These are phyloP conservation scores for Protonemura montana DNA, from an alignment of 2,888 invertebrate species.

Conservation along the genomic window DNA sequence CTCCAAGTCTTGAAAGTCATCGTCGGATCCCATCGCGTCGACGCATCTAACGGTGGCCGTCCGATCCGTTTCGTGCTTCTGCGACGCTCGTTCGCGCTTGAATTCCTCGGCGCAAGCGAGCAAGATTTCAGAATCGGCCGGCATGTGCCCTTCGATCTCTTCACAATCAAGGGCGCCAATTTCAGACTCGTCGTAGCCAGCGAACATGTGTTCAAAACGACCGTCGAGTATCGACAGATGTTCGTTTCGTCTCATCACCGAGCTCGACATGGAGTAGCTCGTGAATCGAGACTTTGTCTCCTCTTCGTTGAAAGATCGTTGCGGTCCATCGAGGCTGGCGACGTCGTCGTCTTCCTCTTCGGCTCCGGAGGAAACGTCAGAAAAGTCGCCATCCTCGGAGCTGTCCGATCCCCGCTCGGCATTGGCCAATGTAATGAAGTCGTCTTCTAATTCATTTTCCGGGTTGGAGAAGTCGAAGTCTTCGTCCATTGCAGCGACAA, in stretches of 20 bases:
- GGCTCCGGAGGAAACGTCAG: conserved; percentile 14
- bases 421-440: conserved; percentile 87
- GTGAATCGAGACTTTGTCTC: conserved; percentile 91
- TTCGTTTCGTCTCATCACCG: conserved; percentile 85
- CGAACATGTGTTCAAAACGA: conserved; percentile 86
- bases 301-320: conserved; percentile 65
- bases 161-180: conserved; percentile 90
- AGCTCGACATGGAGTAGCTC: conserved; percentile 92
- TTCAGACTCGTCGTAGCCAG: conserved; percentile 86
- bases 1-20: conserved; percentile 67
- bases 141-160: conserved; percentile 83
- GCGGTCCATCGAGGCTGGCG: conserved; percentile 60
- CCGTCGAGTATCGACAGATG: conserved; percentile 84
- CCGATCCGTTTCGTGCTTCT: conserved; percentile 9
- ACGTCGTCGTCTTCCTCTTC: conserved; percentile 56
- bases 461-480: conserved; percentile 88
- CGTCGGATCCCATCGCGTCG: conserved; percentile 57
- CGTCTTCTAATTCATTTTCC: conserved; percentile 86
- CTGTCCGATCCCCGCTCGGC: conserved; percentile 54
- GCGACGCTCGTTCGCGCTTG: conserved; percentile 63
- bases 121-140: conserved; percentile 73
- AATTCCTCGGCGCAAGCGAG: conserved; percentile 79
- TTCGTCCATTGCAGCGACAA: conserved; percentile 91
- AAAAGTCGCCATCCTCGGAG: conserved; percentile 51
- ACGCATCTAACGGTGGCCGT: conserved; percentile 54